Conservation (phyloP, 2,797 vertebrate species). For the Holocentrus rufus region DNA sequence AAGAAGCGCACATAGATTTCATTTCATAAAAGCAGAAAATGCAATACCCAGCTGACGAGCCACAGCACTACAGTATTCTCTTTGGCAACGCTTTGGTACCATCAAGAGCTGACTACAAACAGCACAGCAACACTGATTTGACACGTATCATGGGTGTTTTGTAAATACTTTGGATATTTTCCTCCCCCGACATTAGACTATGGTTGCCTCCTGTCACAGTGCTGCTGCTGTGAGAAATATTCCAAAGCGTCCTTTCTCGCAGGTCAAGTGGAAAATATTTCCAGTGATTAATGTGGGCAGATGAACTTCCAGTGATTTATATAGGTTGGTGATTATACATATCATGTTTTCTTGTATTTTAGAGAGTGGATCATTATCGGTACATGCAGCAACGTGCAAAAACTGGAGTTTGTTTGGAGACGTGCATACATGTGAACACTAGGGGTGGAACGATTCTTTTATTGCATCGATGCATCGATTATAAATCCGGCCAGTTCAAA, state of each 20-base stretch:
- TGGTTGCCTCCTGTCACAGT: conserved; percentile 50
- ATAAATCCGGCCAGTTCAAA: too few relatives aligned
- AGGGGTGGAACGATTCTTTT: too few relatives aligned
- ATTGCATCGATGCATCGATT: too few relatives aligned
- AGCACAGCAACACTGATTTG: conserved; percentile 62
- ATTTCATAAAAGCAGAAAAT: conserved; percentile 68
- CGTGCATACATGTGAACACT: conserved; percentile 22
- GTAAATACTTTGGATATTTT: conserved; percentile 72
- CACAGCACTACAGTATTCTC: conserved; percentile 66
- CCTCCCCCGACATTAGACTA: conserved; percentile 48
- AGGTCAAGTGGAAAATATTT: conserved; percentile 51
- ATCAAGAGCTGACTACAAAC: conserved; percentile 70
- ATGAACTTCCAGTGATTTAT: conserved; percentile 39
- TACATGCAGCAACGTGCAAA: conserved; percentile 1
- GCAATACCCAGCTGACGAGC: conserved; percentile 61
- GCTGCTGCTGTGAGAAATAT: conserved; percentile 57
- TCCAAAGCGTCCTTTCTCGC: conserved; percentile 42
- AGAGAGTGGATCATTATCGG: conserved; percentile 7
- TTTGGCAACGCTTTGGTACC: conserved; percentile 65
- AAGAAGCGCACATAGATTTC: conserved; percentile 59
- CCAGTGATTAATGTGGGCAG: conserved; percentile 26
- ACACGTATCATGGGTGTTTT: conserved; percentile 65
- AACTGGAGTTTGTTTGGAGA: neutral
- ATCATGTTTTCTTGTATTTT: conserved; percentile 10
- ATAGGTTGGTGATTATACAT: conserved; percentile 33